phyloP scores from a whole-genome alignment of 1,140 invertebrate genomes.

The Trichonephila clavata region DNA sequence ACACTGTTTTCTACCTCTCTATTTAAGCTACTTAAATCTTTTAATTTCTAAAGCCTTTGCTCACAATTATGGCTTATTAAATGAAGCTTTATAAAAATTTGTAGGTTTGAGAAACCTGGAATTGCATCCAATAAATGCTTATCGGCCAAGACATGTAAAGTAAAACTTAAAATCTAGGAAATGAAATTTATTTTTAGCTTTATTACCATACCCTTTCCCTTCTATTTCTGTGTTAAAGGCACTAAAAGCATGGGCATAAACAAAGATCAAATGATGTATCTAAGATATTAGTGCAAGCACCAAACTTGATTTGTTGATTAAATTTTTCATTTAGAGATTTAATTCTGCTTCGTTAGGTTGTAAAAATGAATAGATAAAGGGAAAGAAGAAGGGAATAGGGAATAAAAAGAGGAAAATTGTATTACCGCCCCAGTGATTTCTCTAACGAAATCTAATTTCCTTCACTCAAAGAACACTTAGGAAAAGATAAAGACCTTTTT shows the following conservation, averaged over 20 bases:
- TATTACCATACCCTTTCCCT: too few species aligned
- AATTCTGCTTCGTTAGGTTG: background rate
- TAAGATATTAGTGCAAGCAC: background rate
- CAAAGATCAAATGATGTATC: background rate
- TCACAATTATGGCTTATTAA: too few species aligned
- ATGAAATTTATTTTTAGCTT: too few species aligned
- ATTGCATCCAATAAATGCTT: too few species aligned
- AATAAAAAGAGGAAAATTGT: background rate
- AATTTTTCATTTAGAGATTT: background rate
- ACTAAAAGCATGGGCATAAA: background rate
- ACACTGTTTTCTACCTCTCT: too few species aligned
- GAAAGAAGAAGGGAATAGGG: background rate
- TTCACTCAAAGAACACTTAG: slow-evolving; percentile 18
- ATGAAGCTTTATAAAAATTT: too few species aligned
- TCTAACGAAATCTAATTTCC: slow-evolving; percentile 2
- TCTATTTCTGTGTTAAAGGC: too few species aligned
- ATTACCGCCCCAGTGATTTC: slow-evolving; percentile 9
- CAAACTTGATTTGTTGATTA: background rate
- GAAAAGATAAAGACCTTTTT: background rate
- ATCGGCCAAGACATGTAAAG: too few species aligned
- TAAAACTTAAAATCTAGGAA: too few species aligned
- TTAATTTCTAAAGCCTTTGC: too few species aligned
- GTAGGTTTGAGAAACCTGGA: too few species aligned
- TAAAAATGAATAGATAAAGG: slow-evolving; percentile 7
- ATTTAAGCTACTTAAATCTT: too few species aligned